Percentiles rank a stretch among this genome's conserved stretches.
Conservation (phyloP, 2,888 invertebrate genomes). For the Crematogaster levior region DNA sequence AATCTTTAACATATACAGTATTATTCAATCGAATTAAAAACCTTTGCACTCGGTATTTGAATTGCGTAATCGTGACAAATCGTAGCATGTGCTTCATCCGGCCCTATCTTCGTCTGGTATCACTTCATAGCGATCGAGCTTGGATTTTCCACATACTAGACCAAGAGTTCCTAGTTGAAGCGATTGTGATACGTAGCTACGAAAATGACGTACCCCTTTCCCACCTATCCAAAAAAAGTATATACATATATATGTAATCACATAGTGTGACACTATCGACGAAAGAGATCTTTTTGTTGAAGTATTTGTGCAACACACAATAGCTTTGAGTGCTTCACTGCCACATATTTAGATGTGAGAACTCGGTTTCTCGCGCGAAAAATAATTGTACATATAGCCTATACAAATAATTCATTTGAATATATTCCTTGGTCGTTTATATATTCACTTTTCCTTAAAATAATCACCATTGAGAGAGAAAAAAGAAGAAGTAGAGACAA, state of each 20-base stretch:
- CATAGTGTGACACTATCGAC: background rate
- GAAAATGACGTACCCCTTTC: background rate
- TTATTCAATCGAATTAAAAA: constrained; percentile 12
- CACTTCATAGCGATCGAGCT: constrained; percentile 8
- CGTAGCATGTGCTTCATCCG: constrained; percentile 25
- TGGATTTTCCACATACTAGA: constrained; percentile 25
- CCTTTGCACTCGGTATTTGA: background rate
- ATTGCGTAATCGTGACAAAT: constrained; percentile 19
- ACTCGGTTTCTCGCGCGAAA: background rate
- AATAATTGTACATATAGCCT: constrained; percentile 26
- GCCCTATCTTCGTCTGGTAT: constrained; percentile 47
- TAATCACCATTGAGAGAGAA: background rate
- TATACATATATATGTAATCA: constrained; percentile 13
- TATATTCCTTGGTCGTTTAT: constrained; percentile 7
- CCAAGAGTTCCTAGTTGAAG: constrained; percentile 49
- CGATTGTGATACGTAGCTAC: constrained; percentile 48
- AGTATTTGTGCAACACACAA: constrained; percentile 8
- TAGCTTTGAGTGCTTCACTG: constrained; percentile 57
- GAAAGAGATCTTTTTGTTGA: constrained; percentile 17
- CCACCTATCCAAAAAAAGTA: background rate
- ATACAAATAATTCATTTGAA: background rate
- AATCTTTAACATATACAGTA: constrained; percentile 16
- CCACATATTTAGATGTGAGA: constrained; percentile 33
- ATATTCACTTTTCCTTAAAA: background rate
- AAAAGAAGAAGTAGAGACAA: background rate